phyloP scores from a whole-genome alignment of 2,113 vertebrate species.

The Mustela lutreola region DNA sequence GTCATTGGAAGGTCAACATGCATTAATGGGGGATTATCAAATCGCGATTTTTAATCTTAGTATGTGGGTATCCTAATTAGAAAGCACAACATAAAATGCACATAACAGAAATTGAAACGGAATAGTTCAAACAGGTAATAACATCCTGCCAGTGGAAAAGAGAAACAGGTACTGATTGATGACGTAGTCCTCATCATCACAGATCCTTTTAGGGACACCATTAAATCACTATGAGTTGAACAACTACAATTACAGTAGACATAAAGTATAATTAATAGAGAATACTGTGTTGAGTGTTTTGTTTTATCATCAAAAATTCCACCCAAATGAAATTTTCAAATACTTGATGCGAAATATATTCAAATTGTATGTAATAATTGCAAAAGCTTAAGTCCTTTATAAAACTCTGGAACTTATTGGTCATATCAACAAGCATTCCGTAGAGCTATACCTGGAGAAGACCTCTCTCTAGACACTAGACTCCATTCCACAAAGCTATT shows the following conservation, averaged over 20 bases:
- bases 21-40: background rate
- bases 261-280: conserved; percentile 2
- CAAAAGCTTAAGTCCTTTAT: background rate
- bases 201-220: background rate
- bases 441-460: background rate
- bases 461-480: background rate
- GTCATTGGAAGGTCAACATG: background rate
- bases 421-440: background rate
- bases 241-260: background rate
- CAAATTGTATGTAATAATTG: background rate
- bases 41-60: background rate
- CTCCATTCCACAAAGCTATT: background rate
- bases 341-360: background rate
- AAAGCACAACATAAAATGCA: background rate
- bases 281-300: background rate
- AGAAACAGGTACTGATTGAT: background rate
- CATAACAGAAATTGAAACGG: background rate
- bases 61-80: background rate
- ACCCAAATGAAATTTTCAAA: background rate
- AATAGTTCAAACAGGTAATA: background rate
- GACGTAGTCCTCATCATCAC: background rate
- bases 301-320: background rate
- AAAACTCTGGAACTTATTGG: background rate
- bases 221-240: background rate
- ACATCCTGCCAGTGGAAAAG: background rate